Percentiles rank a stretch among this genome's conserved stretches.
These are phyloP conservation scores for Arizona elegans DNA, from an alignment of 2,113 vertebrate species.

Conservation along the genomic window DNA sequence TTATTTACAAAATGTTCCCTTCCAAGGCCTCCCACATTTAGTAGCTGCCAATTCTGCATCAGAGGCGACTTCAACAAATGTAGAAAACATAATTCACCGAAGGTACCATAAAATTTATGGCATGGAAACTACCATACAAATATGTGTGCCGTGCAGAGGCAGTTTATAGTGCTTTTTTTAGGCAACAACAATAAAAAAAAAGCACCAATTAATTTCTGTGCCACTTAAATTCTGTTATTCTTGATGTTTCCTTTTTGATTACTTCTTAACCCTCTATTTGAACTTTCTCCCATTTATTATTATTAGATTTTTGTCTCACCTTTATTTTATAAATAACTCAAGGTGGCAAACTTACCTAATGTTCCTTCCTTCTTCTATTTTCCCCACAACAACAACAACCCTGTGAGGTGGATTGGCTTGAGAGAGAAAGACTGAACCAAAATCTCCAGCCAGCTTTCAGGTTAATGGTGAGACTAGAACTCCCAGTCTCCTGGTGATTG, in stretches of 20 bases:
- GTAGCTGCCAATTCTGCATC: neutral
- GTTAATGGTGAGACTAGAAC: too few relatives aligned
- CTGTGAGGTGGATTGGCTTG: neutral
- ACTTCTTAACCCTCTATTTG: neutral
- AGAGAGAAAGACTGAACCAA: neutral
- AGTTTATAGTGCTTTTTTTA: neutral
- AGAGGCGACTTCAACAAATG: neutral
- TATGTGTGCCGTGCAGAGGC: neutral
- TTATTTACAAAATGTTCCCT: neutral
- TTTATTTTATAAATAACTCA: neutral
- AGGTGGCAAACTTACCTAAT: neutral
- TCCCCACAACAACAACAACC: neutral
- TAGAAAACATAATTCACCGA: neutral
- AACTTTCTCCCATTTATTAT: neutral
- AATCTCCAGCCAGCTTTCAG: too few relatives aligned
- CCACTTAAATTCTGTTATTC: neutral
- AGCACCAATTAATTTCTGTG: neutral
- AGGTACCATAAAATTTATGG: neutral
- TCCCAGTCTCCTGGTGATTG: too few relatives aligned
- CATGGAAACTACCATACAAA: neutral
- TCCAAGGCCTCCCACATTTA: neutral
- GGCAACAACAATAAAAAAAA: neutral
- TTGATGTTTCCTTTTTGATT: neutral
- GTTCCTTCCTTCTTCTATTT: neutral
- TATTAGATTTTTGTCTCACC: neutral